These are phyloP conservation scores for Zenarchopterus dispar DNA, from an alignment of 2,797 vertebrate genomes.

Conservation along the genomic window DNA sequence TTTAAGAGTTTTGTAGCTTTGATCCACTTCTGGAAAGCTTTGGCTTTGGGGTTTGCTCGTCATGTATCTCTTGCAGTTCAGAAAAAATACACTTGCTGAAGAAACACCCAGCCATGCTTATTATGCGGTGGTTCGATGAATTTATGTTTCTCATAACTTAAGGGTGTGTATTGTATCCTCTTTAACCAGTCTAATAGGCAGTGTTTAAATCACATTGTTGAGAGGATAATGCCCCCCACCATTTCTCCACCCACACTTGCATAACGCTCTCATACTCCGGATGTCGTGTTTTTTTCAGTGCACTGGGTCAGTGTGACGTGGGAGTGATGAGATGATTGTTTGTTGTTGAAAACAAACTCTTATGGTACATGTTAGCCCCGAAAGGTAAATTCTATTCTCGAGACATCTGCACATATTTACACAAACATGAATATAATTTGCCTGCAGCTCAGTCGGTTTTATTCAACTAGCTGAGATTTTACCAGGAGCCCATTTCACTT, in stretches of 20 bases:
- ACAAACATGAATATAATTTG: background rate
- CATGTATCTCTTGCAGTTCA: too few relatives aligned
- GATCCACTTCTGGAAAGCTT: too few relatives aligned
- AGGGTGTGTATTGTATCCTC: too few relatives aligned
- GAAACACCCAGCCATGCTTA: too few relatives aligned
- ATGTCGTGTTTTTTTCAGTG: slow-evolving; percentile 37
- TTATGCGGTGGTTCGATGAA: too few relatives aligned
- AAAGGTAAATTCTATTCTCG: background rate
- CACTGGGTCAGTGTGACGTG: slow-evolving; percentile 42
- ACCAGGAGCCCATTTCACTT: slow-evolving; percentile 12
- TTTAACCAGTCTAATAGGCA: background rate
- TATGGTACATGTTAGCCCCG: slow-evolving; percentile 15
- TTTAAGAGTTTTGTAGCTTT: too few relatives aligned
- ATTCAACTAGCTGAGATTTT: slow-evolving; percentile 23
- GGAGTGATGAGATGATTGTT: slow-evolving; percentile 36
- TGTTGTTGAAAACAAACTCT: slow-evolving; percentile 24
- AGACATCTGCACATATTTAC: slow-evolving; percentile 1
- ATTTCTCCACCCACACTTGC: slow-evolving; percentile 22
- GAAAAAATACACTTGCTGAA: too few relatives aligned
- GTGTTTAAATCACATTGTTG: background rate
- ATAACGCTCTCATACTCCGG: slow-evolving; percentile 14
- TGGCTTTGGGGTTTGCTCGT: too few relatives aligned
- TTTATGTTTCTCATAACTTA: too few relatives aligned
- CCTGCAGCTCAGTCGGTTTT: slow-evolving; percentile 7
- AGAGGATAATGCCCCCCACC: background rate